Evolutionary conservation across 23 tunicate species (phyloP).

Genomic region (Diplosoma virens): DNA sequence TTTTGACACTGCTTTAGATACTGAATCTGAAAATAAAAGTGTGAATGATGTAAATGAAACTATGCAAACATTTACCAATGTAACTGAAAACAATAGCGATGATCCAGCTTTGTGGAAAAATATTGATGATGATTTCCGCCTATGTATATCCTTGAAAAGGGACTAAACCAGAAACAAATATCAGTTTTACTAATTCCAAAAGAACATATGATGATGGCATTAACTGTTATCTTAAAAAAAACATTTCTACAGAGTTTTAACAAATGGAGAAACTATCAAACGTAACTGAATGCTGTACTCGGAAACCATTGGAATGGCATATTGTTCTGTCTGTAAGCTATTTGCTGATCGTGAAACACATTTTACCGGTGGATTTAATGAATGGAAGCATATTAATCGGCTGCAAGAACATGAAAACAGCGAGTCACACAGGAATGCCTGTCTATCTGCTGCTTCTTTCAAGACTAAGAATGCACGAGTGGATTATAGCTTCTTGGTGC

Average conservation of each 20-base stretch:
- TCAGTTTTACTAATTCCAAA: conserved; percentile 9
- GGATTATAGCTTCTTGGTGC: conserved; percentile 18
- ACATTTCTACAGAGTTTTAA: conserved; percentile 8
- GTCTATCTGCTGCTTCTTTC: conserved; percentile 2
- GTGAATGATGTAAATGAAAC: no score
- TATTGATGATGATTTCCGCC: conserved; percentile 28
- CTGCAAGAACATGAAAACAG: conserved; percentile 20
- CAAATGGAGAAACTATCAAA: conserved; percentile 28
- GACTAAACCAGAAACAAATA: conserved; percentile 21
- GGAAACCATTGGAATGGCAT: conserved; percentile 12
- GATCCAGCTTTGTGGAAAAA: no score
- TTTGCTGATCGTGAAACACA: conserved; percentile 15
- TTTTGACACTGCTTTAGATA: no score
- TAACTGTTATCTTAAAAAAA: not conserved
- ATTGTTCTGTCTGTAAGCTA: conserved; percentile 2
- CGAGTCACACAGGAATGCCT: conserved; percentile 7
- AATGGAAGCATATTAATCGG: conserved; percentile 20
- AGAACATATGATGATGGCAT: not conserved
- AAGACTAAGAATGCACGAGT: conserved; percentile 29
- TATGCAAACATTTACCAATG: no score
- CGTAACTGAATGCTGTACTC: conserved; percentile 18
- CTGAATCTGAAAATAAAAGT: no score
- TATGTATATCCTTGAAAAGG: conserved; percentile 7
- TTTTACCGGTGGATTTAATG: conserved; percentile 16
- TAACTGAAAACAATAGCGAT: no score